These are phyloP conservation scores for Epicampocera succincta DNA, from an alignment of 2,888 invertebrate genomes.

Conservation along the genomic window DNA sequence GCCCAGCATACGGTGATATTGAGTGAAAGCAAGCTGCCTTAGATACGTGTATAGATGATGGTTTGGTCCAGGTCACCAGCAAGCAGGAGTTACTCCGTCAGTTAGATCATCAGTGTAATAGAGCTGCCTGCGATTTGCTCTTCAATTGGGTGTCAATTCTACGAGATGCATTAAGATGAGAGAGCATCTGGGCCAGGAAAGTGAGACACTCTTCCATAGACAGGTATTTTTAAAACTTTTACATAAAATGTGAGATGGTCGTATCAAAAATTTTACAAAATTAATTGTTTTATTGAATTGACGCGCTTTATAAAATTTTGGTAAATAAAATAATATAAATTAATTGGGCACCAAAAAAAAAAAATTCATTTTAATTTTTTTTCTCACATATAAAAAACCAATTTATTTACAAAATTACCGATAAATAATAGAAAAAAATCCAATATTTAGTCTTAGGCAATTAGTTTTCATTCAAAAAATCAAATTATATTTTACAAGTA, in stretches of 20 bases:
- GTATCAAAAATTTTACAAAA: too few relatives aligned
- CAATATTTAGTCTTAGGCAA: constrained; percentile 62
- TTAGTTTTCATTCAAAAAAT: constrained; percentile 56
- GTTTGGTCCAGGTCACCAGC: constrained; percentile 68
- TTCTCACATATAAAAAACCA: constrained; percentile 30
- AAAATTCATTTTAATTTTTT: not conserved
- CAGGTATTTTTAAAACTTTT: constrained; percentile 69
- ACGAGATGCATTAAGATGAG: constrained; percentile 72
- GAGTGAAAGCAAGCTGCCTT: constrained; percentile 70
- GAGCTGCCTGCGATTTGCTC: constrained; percentile 69
- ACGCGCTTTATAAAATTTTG: too few relatives aligned
- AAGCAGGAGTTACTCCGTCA: not conserved
- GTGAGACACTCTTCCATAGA: constrained; percentile 66
- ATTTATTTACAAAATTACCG: constrained; percentile 44
- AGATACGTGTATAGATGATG: constrained; percentile 72
- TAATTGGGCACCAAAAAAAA: too few relatives aligned
- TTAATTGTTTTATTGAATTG: too few relatives aligned
- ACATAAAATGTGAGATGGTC: constrained; percentile 14
- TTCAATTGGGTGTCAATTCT: constrained; percentile 71
- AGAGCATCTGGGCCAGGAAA: constrained; percentile 70
- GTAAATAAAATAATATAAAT: too few relatives aligned
- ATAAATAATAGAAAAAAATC: constrained; percentile 13
- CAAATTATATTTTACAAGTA: constrained; percentile 32
- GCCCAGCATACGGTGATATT: constrained; percentile 65
- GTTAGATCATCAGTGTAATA: constrained; percentile 69